Conservation (phyloP, 2,888 invertebrate species). For the Belgica antarctica region DNA sequence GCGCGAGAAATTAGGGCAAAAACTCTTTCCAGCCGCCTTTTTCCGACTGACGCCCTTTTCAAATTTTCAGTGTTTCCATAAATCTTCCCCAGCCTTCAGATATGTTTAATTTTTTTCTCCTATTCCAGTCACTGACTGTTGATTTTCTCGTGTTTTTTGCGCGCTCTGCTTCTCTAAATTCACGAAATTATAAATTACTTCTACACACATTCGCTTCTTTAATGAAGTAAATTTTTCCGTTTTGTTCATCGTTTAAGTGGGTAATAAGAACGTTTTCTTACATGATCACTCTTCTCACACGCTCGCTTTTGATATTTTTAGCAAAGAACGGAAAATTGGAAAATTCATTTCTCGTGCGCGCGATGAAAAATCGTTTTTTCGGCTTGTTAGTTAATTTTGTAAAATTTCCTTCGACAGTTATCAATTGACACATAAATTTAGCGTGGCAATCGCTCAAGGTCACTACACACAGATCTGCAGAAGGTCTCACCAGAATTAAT, state of each 20-base stretch:
- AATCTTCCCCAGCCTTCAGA: conserved; percentile 15
- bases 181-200: conserved; percentile 22
- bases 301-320: neutral
- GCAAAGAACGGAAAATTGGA: too few relatives aligned
- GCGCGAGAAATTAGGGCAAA: too few relatives aligned
- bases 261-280: neutral
- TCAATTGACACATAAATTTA: conserved; percentile 25
- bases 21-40: neutral
- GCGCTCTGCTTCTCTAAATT: neutral
- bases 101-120: conserved; percentile 10
- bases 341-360: too few relatives aligned
- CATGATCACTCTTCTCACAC: neutral
- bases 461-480: neutral
- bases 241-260: neutral
- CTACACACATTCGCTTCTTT: neutral
- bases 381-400: neutral
- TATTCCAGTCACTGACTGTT: neutral
- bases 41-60: conserved; percentile 27
- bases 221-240: conserved; percentile 6
- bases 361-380: neutral
- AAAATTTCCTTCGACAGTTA: conserved; percentile 5
- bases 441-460: too few relatives aligned
- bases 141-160: neutral
- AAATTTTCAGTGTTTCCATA: conserved; percentile 25
- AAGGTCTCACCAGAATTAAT: neutral